Percentiles rank a stretch among this genome's conserved stretches.
Evolutionary conservation across 2,113 vertebrate species (phyloP).

Genomic region (Puffinus mauretanicus): DNA sequence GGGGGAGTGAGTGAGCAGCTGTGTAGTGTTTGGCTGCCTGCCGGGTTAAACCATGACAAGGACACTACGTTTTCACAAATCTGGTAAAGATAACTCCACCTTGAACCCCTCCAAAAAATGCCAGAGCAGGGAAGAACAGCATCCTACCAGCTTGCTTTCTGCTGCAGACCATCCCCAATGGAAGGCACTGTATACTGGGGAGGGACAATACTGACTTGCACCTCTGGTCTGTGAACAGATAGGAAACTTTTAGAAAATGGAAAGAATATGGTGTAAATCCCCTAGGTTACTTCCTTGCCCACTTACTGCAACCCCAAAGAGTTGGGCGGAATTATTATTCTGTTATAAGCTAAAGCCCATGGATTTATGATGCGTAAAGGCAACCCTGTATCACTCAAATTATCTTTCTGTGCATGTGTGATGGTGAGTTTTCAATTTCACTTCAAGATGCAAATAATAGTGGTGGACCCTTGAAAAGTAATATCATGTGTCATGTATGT

Average conservation of each 20-base stretch:
- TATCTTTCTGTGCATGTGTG: background rate
- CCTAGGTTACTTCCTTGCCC: background rate
- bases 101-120: background rate
- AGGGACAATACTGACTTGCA: background rate
- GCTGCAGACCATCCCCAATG: background rate
- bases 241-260: background rate
- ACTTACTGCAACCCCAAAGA: background rate
- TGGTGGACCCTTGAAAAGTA: background rate
- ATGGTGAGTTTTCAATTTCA: background rate
- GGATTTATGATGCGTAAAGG: background rate
- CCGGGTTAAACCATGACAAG: too few relatives aligned
- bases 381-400: background rate
- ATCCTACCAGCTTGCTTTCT: background rate
- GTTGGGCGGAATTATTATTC: background rate
- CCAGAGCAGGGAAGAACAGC: background rate
- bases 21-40: too few relatives aligned
- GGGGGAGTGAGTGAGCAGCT: too few relatives aligned
- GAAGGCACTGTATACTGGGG: background rate
- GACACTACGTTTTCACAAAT: background rate
- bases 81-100: background rate
- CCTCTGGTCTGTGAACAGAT: background rate
- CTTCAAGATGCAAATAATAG: background rate
- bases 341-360: background rate
- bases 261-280: background rate
- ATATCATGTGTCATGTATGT: background rate